Conservation (phyloP, 2,888 invertebrate genomes). For the Phrixothrix hirtus region DNA sequence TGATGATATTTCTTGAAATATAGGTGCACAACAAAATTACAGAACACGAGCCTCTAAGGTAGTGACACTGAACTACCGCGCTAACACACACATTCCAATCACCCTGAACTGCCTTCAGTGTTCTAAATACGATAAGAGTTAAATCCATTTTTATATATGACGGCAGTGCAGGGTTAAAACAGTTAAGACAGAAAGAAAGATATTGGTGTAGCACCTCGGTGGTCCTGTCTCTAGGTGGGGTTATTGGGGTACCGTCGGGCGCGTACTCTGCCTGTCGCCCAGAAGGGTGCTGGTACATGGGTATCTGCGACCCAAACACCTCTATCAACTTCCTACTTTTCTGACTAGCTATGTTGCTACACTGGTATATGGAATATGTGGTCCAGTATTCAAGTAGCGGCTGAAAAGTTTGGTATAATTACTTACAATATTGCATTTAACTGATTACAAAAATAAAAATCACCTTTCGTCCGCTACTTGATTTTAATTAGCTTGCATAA, state of each 20-base stretch:
- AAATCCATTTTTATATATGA: constrained; percentile 19
- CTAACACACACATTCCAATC: constrained; percentile 31
- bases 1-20: too few relatives aligned
- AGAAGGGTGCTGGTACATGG: constrained; percentile 66
- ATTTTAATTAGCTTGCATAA: constrained; percentile 17
- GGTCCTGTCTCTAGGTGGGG: constrained; percentile 57
- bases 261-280: constrained; percentile 57
- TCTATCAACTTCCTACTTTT: constrained; percentile 37
- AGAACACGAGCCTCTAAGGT: constrained; percentile 24
- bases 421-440: too few relatives aligned
- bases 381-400: constrained; percentile 28
- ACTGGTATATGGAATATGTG: constrained; percentile 30
- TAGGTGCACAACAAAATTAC: constrained; percentile 25
- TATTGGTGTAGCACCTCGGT: constrained; percentile 55
- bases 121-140: constrained; percentile 7
- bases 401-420: constrained; percentile 21
- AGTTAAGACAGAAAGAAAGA: constrained; percentile 75
- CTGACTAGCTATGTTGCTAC: constrained; percentile 29
- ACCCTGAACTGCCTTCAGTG: constrained; percentile 22
- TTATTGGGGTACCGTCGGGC: constrained; percentile 56
- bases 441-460: background rate
- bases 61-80: constrained; percentile 29
- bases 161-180: constrained; percentile 54
- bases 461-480: constrained; percentile 27
- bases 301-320: constrained; percentile 62